Conservation (phyloP, 2,888 invertebrate genomes). For the Synergus umbraculus region DNA sequence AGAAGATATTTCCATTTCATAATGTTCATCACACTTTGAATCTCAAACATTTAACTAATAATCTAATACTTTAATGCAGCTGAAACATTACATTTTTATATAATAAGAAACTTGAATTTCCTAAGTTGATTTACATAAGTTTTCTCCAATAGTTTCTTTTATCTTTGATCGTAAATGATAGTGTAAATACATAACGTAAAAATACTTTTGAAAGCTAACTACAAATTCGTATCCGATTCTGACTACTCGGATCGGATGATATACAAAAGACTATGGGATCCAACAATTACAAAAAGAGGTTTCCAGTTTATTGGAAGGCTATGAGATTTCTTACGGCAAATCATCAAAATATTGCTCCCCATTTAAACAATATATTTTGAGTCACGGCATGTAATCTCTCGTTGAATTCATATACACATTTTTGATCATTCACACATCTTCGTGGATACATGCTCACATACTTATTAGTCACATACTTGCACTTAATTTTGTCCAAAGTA, state of each 20-base stretch:
- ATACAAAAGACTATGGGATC: constrained; percentile 12
- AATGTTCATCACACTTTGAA: neutral
- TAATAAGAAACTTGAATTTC: neutral
- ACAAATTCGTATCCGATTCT: neutral
- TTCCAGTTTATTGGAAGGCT: constrained; percentile 17
- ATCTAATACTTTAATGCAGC: constrained; percentile 1
- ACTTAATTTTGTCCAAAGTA: constrained; percentile 28
- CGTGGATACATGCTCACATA: constrained; percentile 34
- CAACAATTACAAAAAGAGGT: constrained; percentile 17
- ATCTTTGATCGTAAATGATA: neutral
- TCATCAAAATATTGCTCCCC: neutral
- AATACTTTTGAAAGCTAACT: neutral
- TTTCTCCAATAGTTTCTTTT: neutral
- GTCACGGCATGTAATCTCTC: constrained; percentile 1
- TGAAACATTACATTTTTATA: neutral
- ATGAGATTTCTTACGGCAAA: constrained; percentile 24
- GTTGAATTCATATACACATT: neutral
- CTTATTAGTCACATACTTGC: constrained; percentile 14
- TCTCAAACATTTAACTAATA: neutral
- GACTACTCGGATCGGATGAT: neutral
- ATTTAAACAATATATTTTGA: constrained; percentile 9
- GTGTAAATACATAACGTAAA: constrained; percentile 21
- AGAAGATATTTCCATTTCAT: neutral
- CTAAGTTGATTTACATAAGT: constrained; percentile 6
- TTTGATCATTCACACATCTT: constrained; percentile 38